phyloP scores from a whole-genome alignment of 2,797 vertebrate genomes.

The Myotis vivesi region DNA sequence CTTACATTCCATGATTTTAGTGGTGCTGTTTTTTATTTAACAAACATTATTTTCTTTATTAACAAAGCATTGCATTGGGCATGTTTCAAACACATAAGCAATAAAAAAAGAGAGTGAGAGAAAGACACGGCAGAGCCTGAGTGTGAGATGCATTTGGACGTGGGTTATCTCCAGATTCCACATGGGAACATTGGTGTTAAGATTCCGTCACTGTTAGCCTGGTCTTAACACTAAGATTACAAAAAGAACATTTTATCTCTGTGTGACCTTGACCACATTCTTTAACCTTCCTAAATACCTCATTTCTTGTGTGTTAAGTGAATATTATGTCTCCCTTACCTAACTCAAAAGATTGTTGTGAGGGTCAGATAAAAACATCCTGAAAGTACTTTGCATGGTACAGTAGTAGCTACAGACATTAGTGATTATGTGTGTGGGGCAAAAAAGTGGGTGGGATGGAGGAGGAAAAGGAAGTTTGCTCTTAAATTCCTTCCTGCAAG shows the following conservation, averaged over 20 bases:
- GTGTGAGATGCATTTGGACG: neutral
- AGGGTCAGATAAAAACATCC: neutral
- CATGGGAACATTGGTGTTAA: neutral
- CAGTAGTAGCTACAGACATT: neutral
- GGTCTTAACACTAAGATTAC: neutral
- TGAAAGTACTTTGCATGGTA: neutral
- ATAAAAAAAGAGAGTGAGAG: neutral
- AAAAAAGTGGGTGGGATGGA: neutral
- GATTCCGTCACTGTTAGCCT: neutral
- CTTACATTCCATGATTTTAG: neutral
- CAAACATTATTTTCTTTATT: slow-evolving; percentile 29
- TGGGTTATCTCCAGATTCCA: neutral
- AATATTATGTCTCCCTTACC: neutral
- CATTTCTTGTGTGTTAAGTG: neutral
- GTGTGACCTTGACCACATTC: neutral
- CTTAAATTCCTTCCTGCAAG: neutral
- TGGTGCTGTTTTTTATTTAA: neutral
- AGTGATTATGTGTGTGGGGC: neutral
- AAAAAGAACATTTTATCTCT: neutral
- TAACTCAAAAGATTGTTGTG: neutral
- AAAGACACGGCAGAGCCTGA: neutral
- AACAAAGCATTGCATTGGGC: neutral
- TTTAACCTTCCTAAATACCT: slow-evolving; percentile 18
- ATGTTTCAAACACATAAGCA: neutral
- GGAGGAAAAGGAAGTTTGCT: neutral